A percentile compares a stretch with the other conserved stretches of the same genome.
phyloP scores from a whole-genome alignment of 2,797 vertebrate species.

The Pteropus rufus region DNA sequence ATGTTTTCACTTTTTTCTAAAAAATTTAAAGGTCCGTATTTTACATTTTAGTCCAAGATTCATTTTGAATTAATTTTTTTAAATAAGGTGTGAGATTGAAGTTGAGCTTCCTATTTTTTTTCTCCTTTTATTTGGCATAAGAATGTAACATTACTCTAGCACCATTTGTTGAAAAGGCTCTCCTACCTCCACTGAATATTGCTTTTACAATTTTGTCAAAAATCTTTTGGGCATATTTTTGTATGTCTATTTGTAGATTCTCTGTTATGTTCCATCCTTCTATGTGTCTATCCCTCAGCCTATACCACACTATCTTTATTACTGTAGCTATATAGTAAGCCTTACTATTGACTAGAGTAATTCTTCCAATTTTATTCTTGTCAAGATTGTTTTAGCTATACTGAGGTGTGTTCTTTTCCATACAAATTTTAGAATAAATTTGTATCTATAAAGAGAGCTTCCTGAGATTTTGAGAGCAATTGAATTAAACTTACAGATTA shows the following conservation, averaged over 20 bases:
- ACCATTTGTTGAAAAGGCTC: neutral
- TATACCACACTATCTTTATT: neutral
- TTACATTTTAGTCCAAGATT: neutral
- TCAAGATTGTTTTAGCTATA: neutral
- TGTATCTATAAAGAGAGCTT: neutral
- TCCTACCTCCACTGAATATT: neutral
- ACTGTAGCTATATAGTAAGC: neutral
- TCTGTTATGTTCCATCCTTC: neutral
- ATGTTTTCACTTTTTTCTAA: neutral
- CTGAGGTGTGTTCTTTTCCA: neutral
- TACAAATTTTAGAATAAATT: neutral
- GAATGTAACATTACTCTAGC: neutral
- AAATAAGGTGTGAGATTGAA: neutral
- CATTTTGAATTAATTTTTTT: neutral
- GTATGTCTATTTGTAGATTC: neutral
- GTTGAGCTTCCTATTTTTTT: neutral
- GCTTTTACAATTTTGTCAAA: neutral
- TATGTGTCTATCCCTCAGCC: neutral
- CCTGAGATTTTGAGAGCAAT: neutral
- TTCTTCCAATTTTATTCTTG: neutral
- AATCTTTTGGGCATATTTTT: neutral
- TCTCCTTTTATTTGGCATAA: neutral
- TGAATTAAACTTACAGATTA: neutral
- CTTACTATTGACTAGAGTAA: neutral
- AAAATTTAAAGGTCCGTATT: neutral